Base-by-base conservation (phyloP, 2,113 vertebrate genomes). In the Helogale parvula region DNA sequence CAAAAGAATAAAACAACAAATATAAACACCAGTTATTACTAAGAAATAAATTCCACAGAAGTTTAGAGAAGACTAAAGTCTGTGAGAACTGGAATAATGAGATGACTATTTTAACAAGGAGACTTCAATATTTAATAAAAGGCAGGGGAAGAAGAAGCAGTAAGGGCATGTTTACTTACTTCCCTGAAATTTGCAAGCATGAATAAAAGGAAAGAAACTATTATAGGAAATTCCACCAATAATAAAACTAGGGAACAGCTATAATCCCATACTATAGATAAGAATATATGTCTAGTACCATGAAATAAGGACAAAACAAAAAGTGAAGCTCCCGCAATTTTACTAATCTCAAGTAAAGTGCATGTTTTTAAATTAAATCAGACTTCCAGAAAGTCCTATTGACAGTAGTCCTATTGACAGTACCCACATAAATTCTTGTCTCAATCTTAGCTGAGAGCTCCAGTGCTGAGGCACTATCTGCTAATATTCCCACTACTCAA, bases 281-380 rank as follows among this genome's bases (percentile, higher is more conserved):
- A 86, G 81, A 77, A 83, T 33, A 33, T n/a, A 89, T 29, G 16
- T 50, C 31, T 57, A 86, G 65, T 52, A 54, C 11, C 38, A 27
- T 9, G 27, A 68, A 31, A 65, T 29, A 63, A 72, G 76, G 81
- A 47, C 68, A 91, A 93, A 96, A 82, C 77, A 29, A 90, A 91
- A 91, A 92, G 71, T 31, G 5, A 7, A 66, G 41, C 25, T 83
- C 31, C 60, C 41, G 81, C n/a, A 80, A 63, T 81, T 92, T 90
- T 68, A 54, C 3, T 54, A 8, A 90, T 66, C 17, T n/a, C 45
- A 94, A 92, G 77, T 16, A 76, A 52, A 94, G 23, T 45, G 9
- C 12, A 95, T 25, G 60, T n/a, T 83, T 91, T 80, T 96, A 57
- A 38, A 47, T 54, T 65, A 95, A 91, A 77, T 31, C 54, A 74